Evolutionary conservation across 2,113 vertebrate genomes (phyloP).

Genomic region (Siniperca knerii): DNA sequence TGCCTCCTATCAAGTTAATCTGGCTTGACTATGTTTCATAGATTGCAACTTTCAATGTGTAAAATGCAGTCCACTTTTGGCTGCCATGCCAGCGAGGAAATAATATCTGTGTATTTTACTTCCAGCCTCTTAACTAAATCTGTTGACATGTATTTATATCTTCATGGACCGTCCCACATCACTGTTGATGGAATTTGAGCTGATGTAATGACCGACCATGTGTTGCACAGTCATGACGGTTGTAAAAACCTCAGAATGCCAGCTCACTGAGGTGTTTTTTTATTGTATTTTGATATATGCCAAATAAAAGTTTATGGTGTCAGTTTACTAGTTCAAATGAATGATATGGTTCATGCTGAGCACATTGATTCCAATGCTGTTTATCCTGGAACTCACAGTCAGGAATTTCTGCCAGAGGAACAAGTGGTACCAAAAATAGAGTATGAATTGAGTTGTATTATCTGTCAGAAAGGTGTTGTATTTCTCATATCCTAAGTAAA

Average conservation of each 20-base stretch:
- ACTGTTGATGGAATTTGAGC: background rate
- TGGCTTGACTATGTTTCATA: background rate
- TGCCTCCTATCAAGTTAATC: background rate
- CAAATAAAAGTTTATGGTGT: slow-evolving; percentile 57
- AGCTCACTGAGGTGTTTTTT: slow-evolving; percentile 16
- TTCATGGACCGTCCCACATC: background rate
- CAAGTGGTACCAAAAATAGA: background rate
- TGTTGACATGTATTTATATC: background rate
- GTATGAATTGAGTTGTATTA: background rate
- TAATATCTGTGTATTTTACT: background rate
- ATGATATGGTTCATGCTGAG: slow-evolving; percentile 10
- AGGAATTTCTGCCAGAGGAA: slow-evolving; percentile 16
- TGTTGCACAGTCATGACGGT: background rate
- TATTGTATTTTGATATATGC: slow-evolving; percentile 33
- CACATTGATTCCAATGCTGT: slow-evolving; percentile 19
- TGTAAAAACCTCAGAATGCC: slow-evolving; percentile 13
- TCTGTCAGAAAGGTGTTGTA: background rate
- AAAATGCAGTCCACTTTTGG: background rate
- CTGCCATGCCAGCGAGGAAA: background rate
- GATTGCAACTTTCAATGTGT: background rate
- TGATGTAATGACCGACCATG: slow-evolving; percentile 22
- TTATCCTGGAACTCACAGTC: slow-evolving; percentile 13
- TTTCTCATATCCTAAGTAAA: background rate
- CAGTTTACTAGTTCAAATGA: slow-evolving; percentile 37
- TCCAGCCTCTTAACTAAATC: background rate